These are phyloP conservation scores for Hipposideros armiger DNA, from an alignment of 2,113 vertebrate species.

Conservation along the genomic window DNA sequence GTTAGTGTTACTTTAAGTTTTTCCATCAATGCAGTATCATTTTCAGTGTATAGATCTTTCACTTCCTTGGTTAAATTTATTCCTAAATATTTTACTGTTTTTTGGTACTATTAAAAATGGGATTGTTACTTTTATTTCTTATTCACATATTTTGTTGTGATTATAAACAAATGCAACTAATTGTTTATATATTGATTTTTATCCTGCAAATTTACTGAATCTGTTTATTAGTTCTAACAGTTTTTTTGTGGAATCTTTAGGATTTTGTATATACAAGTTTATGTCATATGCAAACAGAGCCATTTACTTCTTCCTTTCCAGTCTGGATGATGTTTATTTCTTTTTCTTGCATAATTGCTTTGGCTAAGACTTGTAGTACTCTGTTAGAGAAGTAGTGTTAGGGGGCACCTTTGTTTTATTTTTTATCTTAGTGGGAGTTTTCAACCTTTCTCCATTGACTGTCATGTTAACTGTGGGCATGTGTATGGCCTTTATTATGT, in stretches of 20 bases:
- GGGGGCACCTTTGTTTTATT: not conserved
- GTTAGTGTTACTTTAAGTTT: not conserved
- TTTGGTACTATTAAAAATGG: not conserved
- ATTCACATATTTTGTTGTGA: not conserved
- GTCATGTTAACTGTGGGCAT: not conserved
- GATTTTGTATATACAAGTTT: not conserved
- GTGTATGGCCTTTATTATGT: not conserved
- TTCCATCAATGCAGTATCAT: not conserved
- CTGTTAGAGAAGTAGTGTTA: not conserved
- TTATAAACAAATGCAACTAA: not conserved
- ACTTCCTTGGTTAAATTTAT: not conserved
- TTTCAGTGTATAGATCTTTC: not conserved
- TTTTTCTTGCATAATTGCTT: not conserved
- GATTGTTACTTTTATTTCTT: not conserved
- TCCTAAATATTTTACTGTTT: not conserved
- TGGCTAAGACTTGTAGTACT: not conserved
- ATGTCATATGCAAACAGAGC: not conserved
- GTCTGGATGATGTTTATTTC: not conserved
- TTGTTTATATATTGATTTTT: not conserved
- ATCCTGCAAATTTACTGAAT: not conserved
- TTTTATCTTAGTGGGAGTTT: not conserved
- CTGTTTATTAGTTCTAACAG: not conserved
- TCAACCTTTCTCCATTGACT: not conserved
- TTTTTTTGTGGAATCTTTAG: not conserved
- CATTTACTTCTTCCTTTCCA: not conserved